phyloP scores from a whole-genome alignment of 2,113 vertebrate genomes.

The Lota lota region DNA sequence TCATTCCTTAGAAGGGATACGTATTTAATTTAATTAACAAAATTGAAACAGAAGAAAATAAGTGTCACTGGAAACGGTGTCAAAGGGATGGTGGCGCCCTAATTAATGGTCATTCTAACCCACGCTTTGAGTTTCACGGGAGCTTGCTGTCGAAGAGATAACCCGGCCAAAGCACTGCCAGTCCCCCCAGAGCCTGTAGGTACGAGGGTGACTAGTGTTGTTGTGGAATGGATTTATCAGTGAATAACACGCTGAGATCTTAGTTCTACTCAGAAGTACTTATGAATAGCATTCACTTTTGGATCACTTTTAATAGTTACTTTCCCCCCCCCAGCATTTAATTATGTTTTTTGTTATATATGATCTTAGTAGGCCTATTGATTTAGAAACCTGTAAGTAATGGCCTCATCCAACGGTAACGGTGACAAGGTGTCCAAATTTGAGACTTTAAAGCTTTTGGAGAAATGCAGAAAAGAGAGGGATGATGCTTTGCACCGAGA shows the following conservation, averaged over 20 bases:
- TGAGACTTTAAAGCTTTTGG: constrained; percentile 73
- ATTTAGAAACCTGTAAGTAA: constrained; percentile 31
- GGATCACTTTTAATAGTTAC: neutral
- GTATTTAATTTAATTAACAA: constrained; percentile 64
- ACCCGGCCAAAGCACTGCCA: constrained; percentile 53
- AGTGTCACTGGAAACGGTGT: constrained; percentile 75
- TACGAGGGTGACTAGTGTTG: constrained; percentile 14
- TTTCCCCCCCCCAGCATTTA: neutral
- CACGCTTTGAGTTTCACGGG: constrained; percentile 75
- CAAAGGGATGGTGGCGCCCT: constrained; percentile 63
- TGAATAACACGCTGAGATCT: constrained; percentile 7
- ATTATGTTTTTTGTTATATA: neutral
- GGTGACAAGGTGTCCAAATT: constrained; percentile 67
- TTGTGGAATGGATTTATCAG: constrained; percentile 35
- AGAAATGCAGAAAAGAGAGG: constrained; percentile 76
- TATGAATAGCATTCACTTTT: neutral
- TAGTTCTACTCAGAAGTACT: constrained; percentile 10
- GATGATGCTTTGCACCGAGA: constrained; percentile 75
- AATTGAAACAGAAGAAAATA: constrained; percentile 35
- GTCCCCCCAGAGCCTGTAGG: constrained; percentile 37
- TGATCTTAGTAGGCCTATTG: neutral
- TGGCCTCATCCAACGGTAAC: constrained; percentile 62
- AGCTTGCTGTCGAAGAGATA: constrained; percentile 53
- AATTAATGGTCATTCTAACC: constrained; percentile 83
- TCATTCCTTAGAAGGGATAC: constrained; percentile 14